A percentile compares a stretch with the other conserved stretches of the same genome.
phyloP scores from a whole-genome alignment of 2,113 vertebrate species.

The Cyrtonyx montezumae region DNA sequence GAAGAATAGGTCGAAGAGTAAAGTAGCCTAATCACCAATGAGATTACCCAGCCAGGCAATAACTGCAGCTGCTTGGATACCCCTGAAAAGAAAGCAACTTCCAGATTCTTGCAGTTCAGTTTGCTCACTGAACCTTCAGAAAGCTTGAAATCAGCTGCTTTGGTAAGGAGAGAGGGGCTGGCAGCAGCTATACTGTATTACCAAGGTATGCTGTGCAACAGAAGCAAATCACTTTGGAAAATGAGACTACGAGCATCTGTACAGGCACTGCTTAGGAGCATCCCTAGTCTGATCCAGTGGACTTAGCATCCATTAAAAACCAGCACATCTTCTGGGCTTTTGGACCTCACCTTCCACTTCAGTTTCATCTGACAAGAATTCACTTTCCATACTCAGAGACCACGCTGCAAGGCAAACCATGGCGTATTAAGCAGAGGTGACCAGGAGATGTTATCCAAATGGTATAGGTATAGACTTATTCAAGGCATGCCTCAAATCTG shows the following conservation, averaged over 20 bases:
- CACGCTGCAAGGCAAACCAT: not conserved
- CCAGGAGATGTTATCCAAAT: not conserved
- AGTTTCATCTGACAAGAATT: slow-evolving; percentile 11
- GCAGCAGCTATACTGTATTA: not conserved
- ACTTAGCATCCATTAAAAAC: not conserved
- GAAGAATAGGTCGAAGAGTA: not conserved
- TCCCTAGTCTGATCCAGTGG: not conserved
- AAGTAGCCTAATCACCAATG: not conserved
- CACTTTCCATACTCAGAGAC: not conserved
- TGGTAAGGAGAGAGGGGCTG: not conserved
- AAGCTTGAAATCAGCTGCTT: not conserved
- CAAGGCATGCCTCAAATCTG: not conserved
- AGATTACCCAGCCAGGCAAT: not conserved
- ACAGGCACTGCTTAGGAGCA: not conserved
- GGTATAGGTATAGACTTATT: not conserved
- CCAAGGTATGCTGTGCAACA: not conserved
- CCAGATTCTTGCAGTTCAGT: not conserved
- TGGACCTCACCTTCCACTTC: not conserved
- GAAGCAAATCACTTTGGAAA: not conserved
- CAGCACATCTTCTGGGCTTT: not conserved
- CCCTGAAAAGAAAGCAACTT: not conserved
- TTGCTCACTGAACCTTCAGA: not conserved
- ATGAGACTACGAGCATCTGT: not conserved
- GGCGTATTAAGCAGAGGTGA: not conserved
- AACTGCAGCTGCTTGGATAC: not conserved